Evolutionary conservation across 2,797 vertebrate species (phyloP).

Genomic region (Tragelaphus eurycerus): DNA sequence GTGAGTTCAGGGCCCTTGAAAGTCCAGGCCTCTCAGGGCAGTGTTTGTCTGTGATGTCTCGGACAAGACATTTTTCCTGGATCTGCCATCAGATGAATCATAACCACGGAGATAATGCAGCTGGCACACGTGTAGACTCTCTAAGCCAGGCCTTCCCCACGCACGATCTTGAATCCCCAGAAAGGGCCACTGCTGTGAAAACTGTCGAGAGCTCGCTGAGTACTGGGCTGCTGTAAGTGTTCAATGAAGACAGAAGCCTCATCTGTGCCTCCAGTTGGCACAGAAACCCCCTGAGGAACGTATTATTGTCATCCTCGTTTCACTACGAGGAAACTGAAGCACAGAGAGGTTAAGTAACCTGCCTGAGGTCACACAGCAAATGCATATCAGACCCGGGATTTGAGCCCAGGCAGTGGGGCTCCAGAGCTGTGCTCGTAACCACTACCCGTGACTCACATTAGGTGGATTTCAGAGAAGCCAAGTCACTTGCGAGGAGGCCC

Average conservation of each 20-base stretch:
- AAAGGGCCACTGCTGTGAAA: neutral
- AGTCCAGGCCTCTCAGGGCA: neutral
- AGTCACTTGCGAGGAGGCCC: neutral
- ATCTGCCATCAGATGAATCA: fast-evolving
- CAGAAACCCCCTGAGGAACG: neutral
- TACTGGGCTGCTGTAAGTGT: fast-evolving
- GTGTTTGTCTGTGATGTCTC: neutral
- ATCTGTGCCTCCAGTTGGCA: too few relatives aligned
- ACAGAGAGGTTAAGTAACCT: neutral
- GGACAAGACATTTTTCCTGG: neutral
- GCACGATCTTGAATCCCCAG: neutral
- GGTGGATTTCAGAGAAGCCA: neutral
- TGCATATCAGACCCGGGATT: neutral
- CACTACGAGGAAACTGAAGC: neutral
- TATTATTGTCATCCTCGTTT: fast-evolving
- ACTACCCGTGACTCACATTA: fast-evolving
- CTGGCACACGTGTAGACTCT: fast-evolving
- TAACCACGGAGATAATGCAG: fast-evolving
- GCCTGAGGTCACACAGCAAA: neutral
- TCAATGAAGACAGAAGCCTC: fast-evolving
- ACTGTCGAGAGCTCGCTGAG: fast-evolving
- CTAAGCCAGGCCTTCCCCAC: neutral
- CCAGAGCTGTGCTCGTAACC: neutral
- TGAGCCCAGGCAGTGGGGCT: neutral
- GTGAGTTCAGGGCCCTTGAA: fast-evolving